phyloP scores from a whole-genome alignment of 2,888 invertebrate species.

The Minunthozetes semirufus region DNA sequence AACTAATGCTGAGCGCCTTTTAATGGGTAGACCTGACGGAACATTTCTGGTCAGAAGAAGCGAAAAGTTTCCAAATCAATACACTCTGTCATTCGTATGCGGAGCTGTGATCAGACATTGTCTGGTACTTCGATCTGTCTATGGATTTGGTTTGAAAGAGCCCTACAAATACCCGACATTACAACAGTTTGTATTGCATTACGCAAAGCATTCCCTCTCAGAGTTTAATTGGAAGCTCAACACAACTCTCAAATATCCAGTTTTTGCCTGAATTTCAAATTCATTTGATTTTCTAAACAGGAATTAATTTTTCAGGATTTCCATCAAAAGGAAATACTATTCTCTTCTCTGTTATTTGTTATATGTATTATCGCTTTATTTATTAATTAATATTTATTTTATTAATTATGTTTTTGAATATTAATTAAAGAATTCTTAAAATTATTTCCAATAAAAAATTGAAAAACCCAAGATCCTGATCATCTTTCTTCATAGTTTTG shows the following conservation, averaged over 20 bases:
- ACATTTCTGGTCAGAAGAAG: conserved; percentile 36
- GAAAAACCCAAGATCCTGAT: no score
- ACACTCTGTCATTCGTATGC: conserved; percentile 33
- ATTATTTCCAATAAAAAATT: no score
- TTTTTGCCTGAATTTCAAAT: conserved; percentile 18
- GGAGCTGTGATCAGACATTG: conserved; percentile 29
- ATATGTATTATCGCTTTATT: no score
- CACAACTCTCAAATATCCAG: conserved; percentile 31
- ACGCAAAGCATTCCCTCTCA: conserved; percentile 24
- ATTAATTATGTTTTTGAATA: no score
- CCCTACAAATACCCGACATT: conserved; percentile 32
- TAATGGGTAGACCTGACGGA: conserved; percentile 29
- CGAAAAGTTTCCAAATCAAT: conserved; percentile 36
- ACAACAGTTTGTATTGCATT: conserved; percentile 34
- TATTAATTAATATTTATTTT: no score
- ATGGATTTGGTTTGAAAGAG: conserved; percentile 34
- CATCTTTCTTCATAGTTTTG: no score
- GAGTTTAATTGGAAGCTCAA: conserved; percentile 35
- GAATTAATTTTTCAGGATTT: neutral
- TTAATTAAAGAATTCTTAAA: no score
- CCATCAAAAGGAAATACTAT: neutral
- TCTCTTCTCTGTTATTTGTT: no score
- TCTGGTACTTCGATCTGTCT: conserved; percentile 32
- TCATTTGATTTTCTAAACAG: no score
- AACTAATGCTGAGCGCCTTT: conserved; percentile 24